Base-by-base conservation (phyloP, 2,113 vertebrate species). In the Passer montanus region DNA sequence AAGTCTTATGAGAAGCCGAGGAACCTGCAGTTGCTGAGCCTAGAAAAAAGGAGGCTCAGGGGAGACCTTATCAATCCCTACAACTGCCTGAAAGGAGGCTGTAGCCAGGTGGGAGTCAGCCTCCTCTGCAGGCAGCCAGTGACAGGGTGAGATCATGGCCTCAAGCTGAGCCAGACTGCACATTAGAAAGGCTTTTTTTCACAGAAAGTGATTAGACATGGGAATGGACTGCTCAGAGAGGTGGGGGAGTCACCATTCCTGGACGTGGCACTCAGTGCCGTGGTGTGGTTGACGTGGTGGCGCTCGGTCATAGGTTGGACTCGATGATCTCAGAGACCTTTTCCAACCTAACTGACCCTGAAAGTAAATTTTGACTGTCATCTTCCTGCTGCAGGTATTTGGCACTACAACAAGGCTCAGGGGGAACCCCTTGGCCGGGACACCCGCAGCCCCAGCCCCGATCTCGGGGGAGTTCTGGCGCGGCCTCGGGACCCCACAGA, bases 331-430 rank as follows among this genome's bases (percentile, higher is more conserved):
- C 49, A n/a, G 24, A 68, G 17, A 15, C 5, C 7, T 76, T 68
- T 19, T 28, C 3, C 1, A 3, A 41, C n/a, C 9, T 17, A 14
- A 44, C 0, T 15, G 39, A 53, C 14, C 35, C n/a, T 4, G 20
- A 55, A 63, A 77, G 4, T 0, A 3, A 47, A 37, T 5, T 17
- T 17, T 4, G 26, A 30, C 30, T 4, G 13, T 6, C 14, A 50
- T 6, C 27, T 55, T 46, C 37, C n/a, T 11, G 4, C 1, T 2
- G 19, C 3, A 11, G 27, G 7, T 72, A 69, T 9, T 72, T 30
- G 2, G 28, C 70, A 15, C 33, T 20, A 1, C 20, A 24, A 8
- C 4, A 14, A 20, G 27, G 31, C 6, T 7, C 37, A 49, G 31
- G 17, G 37, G 23, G 37, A 33, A 12, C 11, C 8, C 11, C 53